phyloP scores from a whole-genome alignment of 53 echinoderm and acorn worm genomes.

The Glandiceps talaboti region DNA sequence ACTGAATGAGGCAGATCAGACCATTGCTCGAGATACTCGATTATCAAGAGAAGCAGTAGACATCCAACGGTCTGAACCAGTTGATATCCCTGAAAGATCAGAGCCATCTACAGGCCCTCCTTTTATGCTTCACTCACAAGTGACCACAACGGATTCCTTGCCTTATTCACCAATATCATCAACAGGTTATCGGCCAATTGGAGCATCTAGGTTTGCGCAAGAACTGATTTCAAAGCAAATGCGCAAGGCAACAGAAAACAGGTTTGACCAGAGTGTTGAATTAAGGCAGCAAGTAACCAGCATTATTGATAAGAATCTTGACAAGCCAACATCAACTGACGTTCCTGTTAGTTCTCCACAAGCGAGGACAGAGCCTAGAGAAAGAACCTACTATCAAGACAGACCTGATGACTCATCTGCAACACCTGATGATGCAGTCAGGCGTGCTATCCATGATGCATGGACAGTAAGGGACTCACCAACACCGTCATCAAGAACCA shows the following conservation, averaged over 20 bases:
- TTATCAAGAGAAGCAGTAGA: not conserved
- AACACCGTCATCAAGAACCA: not conserved
- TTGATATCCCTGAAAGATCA: not conserved
- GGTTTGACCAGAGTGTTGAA: constrained; percentile 85
- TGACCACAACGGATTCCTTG: not conserved
- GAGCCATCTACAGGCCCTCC: not conserved
- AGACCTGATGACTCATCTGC: not conserved
- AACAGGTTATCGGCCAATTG: constrained; percentile 12
- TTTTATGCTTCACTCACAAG: not conserved
- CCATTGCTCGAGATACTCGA: not conserved
- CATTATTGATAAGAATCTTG: not conserved
- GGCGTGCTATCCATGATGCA: not conserved
- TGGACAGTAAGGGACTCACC: not conserved
- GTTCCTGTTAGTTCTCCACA: not conserved
- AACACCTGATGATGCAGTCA: not conserved
- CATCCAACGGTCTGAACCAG: no score
- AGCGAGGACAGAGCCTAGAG: not conserved
- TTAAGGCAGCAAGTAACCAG: constrained; percentile 5
- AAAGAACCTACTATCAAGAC: not conserved
- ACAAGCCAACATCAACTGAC: not conserved
- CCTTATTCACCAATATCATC: not conserved
- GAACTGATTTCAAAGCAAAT: constrained; percentile 66
- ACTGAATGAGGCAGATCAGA: not conserved
- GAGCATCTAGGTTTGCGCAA: constrained; percentile 64
- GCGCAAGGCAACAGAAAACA: constrained; percentile 60